phyloP scores from a whole-genome alignment of 1,140 invertebrate species.

The Pseudobourletiella spinata region DNA sequence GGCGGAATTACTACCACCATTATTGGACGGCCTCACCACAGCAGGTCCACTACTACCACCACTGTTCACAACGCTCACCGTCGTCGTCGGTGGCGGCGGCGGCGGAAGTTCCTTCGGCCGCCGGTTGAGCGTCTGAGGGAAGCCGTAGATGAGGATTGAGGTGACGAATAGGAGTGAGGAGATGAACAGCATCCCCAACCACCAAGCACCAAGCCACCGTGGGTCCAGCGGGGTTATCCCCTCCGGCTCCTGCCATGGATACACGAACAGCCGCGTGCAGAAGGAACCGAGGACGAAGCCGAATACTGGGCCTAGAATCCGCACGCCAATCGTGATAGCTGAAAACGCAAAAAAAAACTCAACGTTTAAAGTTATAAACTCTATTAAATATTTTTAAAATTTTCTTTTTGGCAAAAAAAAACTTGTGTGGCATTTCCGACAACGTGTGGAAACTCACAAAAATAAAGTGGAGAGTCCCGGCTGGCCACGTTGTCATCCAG shows the following conservation, averaged over 20 bases:
- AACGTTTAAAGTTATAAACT: not conserved
- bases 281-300: constrained; percentile 85
- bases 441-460: too few relatives aligned
- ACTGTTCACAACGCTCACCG: too few relatives aligned
- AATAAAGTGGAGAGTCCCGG: constrained; percentile 85
- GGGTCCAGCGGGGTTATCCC: constrained; percentile 72
- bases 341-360: not conserved
- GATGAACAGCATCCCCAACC: constrained; percentile 58
- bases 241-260: constrained; percentile 58
- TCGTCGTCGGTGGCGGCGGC: not conserved
- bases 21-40: not conserved
- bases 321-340: constrained; percentile 85
- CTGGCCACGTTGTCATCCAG: constrained; percentile 89
- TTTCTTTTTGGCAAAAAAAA: too few relatives aligned
- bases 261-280: constrained; percentile 77
- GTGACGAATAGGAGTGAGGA: constrained; percentile 65
- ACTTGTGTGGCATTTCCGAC: too few relatives aligned
- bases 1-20: not conserved
- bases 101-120: not conserved
- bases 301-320: constrained; percentile 78
- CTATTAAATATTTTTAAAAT: not conserved
- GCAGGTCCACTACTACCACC: not conserved
- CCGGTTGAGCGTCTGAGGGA: constrained; percentile 57
- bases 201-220: constrained; percentile 64
- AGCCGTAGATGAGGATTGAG: constrained; percentile 77